phyloP scores from a whole-genome alignment of 2,113 vertebrate genomes.

The Dipodomys ordii region DNA sequence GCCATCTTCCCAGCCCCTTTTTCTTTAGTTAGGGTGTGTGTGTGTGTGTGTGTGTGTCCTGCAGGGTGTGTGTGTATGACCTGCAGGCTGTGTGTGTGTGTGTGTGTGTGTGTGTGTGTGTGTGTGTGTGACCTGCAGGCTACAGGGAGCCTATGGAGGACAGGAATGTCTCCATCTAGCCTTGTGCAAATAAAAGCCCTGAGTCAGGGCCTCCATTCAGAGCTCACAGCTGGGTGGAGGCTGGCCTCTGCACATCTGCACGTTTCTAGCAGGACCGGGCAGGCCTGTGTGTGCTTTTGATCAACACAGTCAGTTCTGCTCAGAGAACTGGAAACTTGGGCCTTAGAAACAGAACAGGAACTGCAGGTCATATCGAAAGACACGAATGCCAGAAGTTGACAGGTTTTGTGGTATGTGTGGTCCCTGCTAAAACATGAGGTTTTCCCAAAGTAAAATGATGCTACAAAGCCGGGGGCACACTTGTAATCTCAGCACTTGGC shows the following conservation, averaged over 20 bases:
- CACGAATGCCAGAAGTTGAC: background rate
- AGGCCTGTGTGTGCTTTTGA: background rate
- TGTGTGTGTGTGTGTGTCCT: background rate
- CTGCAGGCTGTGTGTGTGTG: background rate
- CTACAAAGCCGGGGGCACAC: no score
- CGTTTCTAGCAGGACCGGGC: background rate
- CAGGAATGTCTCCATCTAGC: background rate
- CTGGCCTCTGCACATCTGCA: background rate
- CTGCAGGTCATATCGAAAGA: background rate
- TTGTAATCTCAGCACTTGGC: no score
- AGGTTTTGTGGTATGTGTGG: background rate
- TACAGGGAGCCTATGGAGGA: background rate
- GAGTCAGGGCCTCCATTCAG: background rate
- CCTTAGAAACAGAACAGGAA: background rate
- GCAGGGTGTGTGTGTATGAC: background rate
- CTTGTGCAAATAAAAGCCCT: background rate
- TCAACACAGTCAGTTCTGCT: background rate
- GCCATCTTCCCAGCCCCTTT: no score
- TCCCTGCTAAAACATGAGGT: background rate
- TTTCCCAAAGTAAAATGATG: background rate
- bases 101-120: background rate
- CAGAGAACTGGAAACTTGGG: background rate
- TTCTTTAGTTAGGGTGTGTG: no score
- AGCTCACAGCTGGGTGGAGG: background rate
- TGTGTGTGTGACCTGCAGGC: background rate